Base-by-base conservation (phyloP, 2,113 vertebrate genomes). In the Lynx canadensis region DNA sequence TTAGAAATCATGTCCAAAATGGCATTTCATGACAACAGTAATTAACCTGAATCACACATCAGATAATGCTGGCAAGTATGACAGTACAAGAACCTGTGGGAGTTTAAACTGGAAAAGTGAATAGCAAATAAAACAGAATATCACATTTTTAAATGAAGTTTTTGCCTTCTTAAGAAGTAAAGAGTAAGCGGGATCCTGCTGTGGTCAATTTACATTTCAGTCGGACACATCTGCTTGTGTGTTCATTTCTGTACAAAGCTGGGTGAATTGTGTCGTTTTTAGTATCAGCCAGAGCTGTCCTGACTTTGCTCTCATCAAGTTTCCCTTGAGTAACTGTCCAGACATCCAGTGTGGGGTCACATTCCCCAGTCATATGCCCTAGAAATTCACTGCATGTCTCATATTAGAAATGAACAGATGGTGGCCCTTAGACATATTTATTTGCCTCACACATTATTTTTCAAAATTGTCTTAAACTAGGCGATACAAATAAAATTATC, bases 21-120 rank as follows among this genome's bases (percentile, higher is more conserved):
- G 92, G 85, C 90, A 90, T 85, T 92, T 88, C 95, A 38, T 96
- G 80, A 90, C 87, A 91, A 60, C 5, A 21, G 74, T 94, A 84
- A 96, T 95, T 88, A 97, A 97, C 90, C 69, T 36, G 74, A 86
- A 89, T 92, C 71, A 84, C 52, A 78, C 7, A 41, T 82, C 92
- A 90, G 89, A 16, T 76, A 16, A 23, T 33, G 38, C 81, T 65
- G 6, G 74, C 89, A 90, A 93, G 79, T 63, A 82, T 38, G 90
- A 93, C 63, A 91, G 38, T 23, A 13, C 16, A 63, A 91, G 65
- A 82, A 90, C 12, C 16, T 63, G 88, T 74, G 27, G 86, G 57
- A 48, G 9, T 91, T 84, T 79, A 55, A 92, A 89, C 48, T 88
- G 21, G 50, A 57, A 60, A 73, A 52, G 65, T 55, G 84, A 60